Percentiles rank a stretch among this genome's conserved stretches.
phyloP scores from a whole-genome alignment of 2,888 invertebrate species.

The Deroplatys truncata region DNA sequence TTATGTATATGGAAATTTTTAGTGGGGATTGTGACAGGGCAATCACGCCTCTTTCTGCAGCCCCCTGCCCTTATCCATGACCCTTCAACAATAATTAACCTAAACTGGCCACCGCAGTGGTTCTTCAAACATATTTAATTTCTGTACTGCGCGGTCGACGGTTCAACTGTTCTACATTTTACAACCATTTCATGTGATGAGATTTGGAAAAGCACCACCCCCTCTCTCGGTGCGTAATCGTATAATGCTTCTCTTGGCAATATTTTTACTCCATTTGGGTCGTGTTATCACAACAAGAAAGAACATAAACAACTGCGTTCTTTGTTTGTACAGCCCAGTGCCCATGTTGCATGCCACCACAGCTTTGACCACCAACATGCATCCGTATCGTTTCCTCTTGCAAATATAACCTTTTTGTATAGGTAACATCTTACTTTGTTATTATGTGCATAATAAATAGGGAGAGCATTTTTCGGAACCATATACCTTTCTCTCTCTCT shows the following conservation, averaged over 20 bases:
- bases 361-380: too few relatives aligned
- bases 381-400: too few relatives aligned
- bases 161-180: slow-evolving; percentile 4
- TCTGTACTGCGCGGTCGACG: background rate
- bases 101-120: slow-evolving; percentile 1
- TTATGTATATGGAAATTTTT: slow-evolving; percentile 16
- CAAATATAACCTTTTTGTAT: too few relatives aligned
- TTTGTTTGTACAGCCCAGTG: background rate
- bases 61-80: background rate
- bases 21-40: slow-evolving; percentile 1
- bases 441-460: too few relatives aligned
- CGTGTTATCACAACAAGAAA: background rate
- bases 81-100: slow-evolving; percentile 16
- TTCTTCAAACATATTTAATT: slow-evolving; percentile 14
- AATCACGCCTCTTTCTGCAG: slow-evolving; percentile 6
- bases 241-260: background rate
- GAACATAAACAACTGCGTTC: background rate
- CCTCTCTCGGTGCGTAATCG: background rate
- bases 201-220: background rate
- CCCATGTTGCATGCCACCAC: background rate
- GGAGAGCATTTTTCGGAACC: too few relatives aligned
- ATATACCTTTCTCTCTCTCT: too few relatives aligned
- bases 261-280: background rate
- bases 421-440: too few relatives aligned
- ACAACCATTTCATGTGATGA: background rate